Conservation (phyloP, 1,140 invertebrate species). For the Tachypleus tridentatus region DNA sequence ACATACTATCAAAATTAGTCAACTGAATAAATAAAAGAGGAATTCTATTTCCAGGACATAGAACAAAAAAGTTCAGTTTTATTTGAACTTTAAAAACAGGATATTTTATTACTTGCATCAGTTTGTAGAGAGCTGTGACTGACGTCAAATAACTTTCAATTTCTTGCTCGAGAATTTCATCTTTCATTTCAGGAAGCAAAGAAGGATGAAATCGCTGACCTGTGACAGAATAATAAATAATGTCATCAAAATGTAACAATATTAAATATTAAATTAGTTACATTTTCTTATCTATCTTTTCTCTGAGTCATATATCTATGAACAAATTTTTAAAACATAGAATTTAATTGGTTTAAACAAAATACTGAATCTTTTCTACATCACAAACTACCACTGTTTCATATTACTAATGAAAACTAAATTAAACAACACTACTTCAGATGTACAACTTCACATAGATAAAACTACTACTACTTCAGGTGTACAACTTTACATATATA, state of each 20-base stretch:
- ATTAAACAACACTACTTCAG: too few species aligned
- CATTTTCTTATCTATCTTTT: not conserved
- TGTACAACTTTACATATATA: too few species aligned
- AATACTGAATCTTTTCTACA: too few species aligned
- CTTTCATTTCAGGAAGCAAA: conserved; percentile 17
- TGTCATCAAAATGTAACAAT: not conserved
- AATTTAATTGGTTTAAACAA: conserved; percentile 1
- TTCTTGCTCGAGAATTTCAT: conserved; percentile 50
- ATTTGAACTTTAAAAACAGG: too few species aligned
- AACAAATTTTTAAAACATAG: not conserved
- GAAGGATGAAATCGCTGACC: conserved; percentile 16
- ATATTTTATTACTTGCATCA: conserved; percentile 51
- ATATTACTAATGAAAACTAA: too few species aligned
- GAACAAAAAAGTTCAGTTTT: too few species aligned
- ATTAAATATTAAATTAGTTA: not conserved
- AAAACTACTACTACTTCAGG: too few species aligned
- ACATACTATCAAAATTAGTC: conserved; percentile 7
- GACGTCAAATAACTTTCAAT: conserved; percentile 76
- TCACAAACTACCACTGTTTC: too few species aligned
- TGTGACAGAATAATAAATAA: not conserved
- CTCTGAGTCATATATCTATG: not conserved
- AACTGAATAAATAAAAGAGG: conserved; percentile 5
- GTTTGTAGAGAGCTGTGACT: conserved; percentile 67
- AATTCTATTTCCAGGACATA: not conserved
- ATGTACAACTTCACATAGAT: too few species aligned